Base-by-base conservation (phyloP, 2,888 invertebrate genomes). In the Zele albiditarsus region DNA sequence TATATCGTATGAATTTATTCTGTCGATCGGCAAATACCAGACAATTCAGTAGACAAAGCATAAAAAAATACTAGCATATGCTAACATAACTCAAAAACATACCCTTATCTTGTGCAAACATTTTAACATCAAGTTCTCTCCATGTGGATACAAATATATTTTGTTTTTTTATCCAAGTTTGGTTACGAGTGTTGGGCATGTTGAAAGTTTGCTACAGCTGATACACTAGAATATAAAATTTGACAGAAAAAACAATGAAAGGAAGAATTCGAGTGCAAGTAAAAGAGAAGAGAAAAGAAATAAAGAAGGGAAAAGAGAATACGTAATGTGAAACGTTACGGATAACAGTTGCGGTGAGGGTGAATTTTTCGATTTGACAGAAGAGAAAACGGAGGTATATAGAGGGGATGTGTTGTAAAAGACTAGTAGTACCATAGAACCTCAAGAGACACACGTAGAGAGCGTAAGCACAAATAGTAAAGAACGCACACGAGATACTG, bases 401-500 rank as follows among this genome's bases (percentile, higher is more conserved):
- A 67, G 25, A 67, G 42, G 46, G 23, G 62, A 14, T 72, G 63
- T 71, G 49, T 33, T 67, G 58, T 8, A 73, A 71, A 71, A 73
- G 75, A 69, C 63, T 57, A 38, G 65, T 74, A 46, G 68, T 73
- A 77, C n/a, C n/a, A 63, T 12, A 74, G 73, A 72, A 74, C 74
- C 78, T 76, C 46, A n/a, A 57, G 76, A 74, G 77, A 78, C 79
- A 78, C 79, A 78, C 83, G 84, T 81, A 82, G 80, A 80, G 82
- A 81, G 82, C 83, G 81, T 82, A 83, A 84, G 84, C 82, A 83
- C 82, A 82, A 86, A 85, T 53, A 60, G 31, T 28, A 83, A 83
- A 81, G 85, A 85, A 82, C 84, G 78, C 84, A 84, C 82, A 42
- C 33, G 31, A 65, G 83, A 85, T 86, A 85, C 81, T 83, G 82